Conservation (phyloP, 2,113 vertebrate genomes). For the Cheilinus undulatus region DNA sequence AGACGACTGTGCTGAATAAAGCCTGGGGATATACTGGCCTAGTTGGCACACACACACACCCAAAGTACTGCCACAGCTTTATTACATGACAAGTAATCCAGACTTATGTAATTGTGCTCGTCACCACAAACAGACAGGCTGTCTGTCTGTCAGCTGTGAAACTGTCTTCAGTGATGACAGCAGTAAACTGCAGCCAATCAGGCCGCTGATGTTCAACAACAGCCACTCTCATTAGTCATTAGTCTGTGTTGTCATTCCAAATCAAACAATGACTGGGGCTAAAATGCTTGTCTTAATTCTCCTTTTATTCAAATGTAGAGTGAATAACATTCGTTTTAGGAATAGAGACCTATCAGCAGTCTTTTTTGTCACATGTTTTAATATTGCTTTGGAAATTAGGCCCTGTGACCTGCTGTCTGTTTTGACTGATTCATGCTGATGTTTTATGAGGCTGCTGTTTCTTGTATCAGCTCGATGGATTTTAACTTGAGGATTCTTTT, state of each 20-base stretch:
- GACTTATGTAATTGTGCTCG: constrained; percentile 57
- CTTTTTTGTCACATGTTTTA: neutral
- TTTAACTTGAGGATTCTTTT: neutral
- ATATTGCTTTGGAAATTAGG: constrained; percentile 22
- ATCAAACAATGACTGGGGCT: constrained; percentile 11
- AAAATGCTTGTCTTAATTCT: constrained; percentile 8
- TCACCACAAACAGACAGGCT: constrained; percentile 45
- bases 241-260: constrained; percentile 26
- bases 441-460: neutral
- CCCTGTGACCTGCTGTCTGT: neutral
- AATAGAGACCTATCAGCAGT: neutral
- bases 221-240: constrained; percentile 49
- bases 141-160: constrained; percentile 54
- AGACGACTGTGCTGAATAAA: constrained; percentile 52
- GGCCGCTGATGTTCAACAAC: constrained; percentile 36
- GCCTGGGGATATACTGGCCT: constrained; percentile 54
- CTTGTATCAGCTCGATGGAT: neutral
- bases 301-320: constrained; percentile 13
- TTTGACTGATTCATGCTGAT: constrained; percentile 8
- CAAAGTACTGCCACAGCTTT: constrained; percentile 23
- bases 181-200: constrained; percentile 44
- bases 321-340: constrained; percentile 12
- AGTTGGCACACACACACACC: constrained; percentile 43
- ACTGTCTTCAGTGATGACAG: constrained; percentile 39
- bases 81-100: constrained; percentile 52